phyloP scores from a whole-genome alignment of 2,888 invertebrate genomes.

The Ceraclea dissimilis region DNA sequence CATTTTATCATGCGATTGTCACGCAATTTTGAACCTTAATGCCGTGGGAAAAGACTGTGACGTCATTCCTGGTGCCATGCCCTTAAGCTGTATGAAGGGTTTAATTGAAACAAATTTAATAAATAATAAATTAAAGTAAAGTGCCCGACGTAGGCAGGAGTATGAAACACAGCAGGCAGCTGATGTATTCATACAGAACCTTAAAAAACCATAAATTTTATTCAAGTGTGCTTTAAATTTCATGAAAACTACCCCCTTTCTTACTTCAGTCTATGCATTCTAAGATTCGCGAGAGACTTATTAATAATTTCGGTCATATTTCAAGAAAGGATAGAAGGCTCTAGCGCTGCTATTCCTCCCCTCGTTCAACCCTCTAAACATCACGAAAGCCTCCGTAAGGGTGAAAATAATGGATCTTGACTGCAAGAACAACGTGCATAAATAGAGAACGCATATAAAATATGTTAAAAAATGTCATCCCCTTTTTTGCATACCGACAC shows the following conservation, averaged over 20 bases:
- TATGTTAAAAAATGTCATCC: neutral
- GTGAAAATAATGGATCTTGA: no score
- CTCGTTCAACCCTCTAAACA: neutral
- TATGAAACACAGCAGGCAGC: neutral
- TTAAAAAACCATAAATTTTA: no score
- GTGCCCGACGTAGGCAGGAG: no score
- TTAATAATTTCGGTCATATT: constrained; percentile 1
- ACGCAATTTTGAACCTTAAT: no score
- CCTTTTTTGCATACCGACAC: neutral
- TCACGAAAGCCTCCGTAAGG: no score
- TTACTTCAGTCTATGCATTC: neutral
- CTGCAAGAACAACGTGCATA: neutral
- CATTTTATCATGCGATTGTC: no score
- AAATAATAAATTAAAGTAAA: neutral
- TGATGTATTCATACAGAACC: no score
- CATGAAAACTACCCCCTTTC: no score
- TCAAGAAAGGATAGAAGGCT: neutral
- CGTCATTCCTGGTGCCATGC: no score
- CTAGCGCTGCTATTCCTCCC: neutral
- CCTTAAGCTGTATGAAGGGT: neutral
- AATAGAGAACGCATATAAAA: neutral
- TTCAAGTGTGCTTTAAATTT: no score
- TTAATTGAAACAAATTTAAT: constrained; percentile 2
- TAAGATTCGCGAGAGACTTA: neutral
- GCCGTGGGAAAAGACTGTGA: no score